A percentile compares a stretch with the other conserved stretches of the same genome.
Evolutionary conservation across 2,797 vertebrate species (phyloP).

Genomic region (Cottoperca gobio): DNA sequence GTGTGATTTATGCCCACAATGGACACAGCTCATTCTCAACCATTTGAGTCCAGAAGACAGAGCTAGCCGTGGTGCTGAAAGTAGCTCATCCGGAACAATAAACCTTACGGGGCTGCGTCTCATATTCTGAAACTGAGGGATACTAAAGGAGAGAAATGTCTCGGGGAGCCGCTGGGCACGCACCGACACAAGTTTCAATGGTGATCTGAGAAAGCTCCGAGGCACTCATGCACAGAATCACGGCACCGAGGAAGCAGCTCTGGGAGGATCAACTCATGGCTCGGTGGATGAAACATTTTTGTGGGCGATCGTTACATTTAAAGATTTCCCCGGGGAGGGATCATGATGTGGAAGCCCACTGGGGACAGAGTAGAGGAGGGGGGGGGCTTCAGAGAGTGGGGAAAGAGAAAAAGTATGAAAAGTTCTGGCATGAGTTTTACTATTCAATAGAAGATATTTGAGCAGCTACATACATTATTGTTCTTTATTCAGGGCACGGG

Average conservation of each 20-base stretch:
- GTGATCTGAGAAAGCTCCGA: conserved; percentile 57
- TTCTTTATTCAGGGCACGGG: neutral
- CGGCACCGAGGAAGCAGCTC: conserved; percentile 49
- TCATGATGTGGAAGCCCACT: conserved; percentile 19
- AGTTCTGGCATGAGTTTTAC: neutral
- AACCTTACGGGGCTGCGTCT: conserved; percentile 21
- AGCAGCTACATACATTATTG: neutral
- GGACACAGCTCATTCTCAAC: conserved; percentile 2
- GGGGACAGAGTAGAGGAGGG: conserved; percentile 2
- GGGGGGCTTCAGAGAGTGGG: conserved; percentile 1
- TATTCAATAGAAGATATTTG: neutral
- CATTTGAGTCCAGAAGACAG: neutral
- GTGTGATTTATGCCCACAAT: neutral
- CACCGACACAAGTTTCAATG: conserved; percentile 36
- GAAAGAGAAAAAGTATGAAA: conserved; percentile 6
- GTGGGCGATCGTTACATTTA: conserved; percentile 42
- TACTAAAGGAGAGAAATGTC: conserved; percentile 51
- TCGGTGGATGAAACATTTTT: conserved; percentile 59
- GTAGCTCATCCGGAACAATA: conserved; percentile 33
- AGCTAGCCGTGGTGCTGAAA: conserved; percentile 65
- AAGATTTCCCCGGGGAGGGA: conserved; percentile 29
- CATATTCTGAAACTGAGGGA: conserved; percentile 28
- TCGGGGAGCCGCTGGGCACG: conserved; percentile 51
- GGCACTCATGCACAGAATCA: conserved; percentile 63
- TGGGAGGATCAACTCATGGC: conserved; percentile 58